Percentiles rank a stretch among this genome's conserved stretches.
phyloP scores from a whole-genome alignment of 1,140 invertebrate genomes.

The Heliconius congener region DNA sequence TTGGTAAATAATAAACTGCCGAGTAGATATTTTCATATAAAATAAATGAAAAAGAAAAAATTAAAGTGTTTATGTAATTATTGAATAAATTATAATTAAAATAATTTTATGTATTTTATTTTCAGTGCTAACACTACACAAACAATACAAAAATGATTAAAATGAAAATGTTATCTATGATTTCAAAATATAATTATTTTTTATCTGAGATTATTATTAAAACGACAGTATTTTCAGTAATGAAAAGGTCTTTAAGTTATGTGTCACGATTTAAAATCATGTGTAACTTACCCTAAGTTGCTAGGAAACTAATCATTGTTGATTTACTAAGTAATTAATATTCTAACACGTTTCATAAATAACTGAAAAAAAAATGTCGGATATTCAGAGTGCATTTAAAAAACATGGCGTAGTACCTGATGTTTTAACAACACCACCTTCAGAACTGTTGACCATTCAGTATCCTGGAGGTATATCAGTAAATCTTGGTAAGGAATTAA shows the following conservation, averaged over 20 bases:
- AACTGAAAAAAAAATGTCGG: slow-evolving; percentile 50
- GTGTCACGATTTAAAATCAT: neutral
- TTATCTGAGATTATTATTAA: neutral
- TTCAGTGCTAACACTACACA: too few species aligned
- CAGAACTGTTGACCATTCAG: slow-evolving; percentile 57
- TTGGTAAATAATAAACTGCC: too few species aligned
- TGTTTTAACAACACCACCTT: slow-evolving; percentile 60
- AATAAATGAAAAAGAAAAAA: too few species aligned
- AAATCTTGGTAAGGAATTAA: slow-evolving; percentile 60
- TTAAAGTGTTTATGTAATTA: too few species aligned
- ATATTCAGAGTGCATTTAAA: slow-evolving; percentile 64
- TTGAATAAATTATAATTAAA: too few species aligned
- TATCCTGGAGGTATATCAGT: slow-evolving; percentile 52
- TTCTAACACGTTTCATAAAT: neutral
- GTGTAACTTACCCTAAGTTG: neutral
- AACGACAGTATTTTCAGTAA: neutral
- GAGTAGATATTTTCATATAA: too few species aligned
- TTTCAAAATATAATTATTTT: neutral
- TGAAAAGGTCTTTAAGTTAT: neutral
- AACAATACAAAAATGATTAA: too few species aligned
- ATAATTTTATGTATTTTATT: too few species aligned
- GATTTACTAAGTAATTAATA: neutral
- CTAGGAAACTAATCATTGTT: neutral
- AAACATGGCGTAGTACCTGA: slow-evolving; percentile 67
- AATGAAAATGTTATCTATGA: neutral